Conservation (phyloP, 2,888 invertebrate species). For the Encarsia formosa region DNA sequence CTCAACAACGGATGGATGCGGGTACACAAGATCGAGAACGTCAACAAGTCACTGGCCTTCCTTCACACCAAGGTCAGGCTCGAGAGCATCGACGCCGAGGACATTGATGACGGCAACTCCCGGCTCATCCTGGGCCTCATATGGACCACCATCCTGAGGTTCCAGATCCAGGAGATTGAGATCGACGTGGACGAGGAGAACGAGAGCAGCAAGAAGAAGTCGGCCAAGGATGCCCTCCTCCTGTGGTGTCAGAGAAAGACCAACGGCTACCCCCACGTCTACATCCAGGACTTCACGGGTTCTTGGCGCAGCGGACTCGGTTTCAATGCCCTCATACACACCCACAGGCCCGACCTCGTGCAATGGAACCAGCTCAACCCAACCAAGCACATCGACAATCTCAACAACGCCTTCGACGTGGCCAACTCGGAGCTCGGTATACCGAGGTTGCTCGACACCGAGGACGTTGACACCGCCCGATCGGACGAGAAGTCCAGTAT, state of each 20-base stretch:
- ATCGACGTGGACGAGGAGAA: constrained; percentile 96
- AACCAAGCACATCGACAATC: constrained; percentile 84
- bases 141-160: constrained; percentile 98
- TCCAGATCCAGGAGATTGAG: constrained; percentile 98
- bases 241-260: constrained; percentile 99
- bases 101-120: constrained; percentile 97
- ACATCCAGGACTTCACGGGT: constrained; percentile 84
- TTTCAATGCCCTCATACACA: constrained; percentile 97
- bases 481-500: constrained; percentile 99
- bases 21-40: constrained; percentile 98
- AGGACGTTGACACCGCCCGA: constrained; percentile 89
- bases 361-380: constrained; percentile 78
- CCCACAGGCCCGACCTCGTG: constrained; percentile 94
- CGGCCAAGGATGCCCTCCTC: constrained; percentile 95
- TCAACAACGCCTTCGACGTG: constrained; percentile 96
- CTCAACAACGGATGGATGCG: constrained; percentile 95
- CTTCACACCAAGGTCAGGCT: constrained; percentile 86
- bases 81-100: constrained; percentile 98
- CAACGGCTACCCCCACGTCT: constrained; percentile 85
- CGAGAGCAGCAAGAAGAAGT: constrained; percentile 95
- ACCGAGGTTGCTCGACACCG: constrained; percentile 87
- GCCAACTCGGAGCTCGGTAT: constrained; percentile 92
- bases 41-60: constrained; percentile 95
- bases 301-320: constrained; percentile 96
- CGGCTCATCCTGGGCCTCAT: constrained; percentile 94